Conservation (phyloP, 2,113 vertebrate species). For the Rousettus leschenaultii region DNA sequence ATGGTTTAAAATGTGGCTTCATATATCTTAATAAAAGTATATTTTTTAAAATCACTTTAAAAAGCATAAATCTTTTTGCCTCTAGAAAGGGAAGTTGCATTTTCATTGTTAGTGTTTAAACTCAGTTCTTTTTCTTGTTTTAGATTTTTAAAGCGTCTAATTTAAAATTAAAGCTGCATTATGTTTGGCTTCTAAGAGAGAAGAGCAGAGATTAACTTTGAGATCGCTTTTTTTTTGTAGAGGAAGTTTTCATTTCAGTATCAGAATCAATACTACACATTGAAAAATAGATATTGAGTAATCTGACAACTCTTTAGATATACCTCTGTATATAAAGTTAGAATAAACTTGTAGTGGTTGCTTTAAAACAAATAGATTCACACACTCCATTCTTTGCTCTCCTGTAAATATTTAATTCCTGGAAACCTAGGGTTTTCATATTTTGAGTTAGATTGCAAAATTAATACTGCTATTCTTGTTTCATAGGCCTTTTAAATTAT, state of each 20-base stretch:
- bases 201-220: conserved; percentile 9
- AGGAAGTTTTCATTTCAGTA: conserved; percentile 17
- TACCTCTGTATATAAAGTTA: not conserved
- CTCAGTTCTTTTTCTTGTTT: conserved; percentile 81
- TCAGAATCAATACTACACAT: not conserved
- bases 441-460: conserved; percentile 36
- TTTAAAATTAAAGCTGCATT: conserved; percentile 87
- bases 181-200: conserved; percentile 73
- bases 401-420: not conserved
- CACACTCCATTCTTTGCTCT: not conserved
- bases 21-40: conserved; percentile 49
- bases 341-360: not conserved
- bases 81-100: conserved; percentile 84
- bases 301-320: not conserved
- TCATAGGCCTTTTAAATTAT: not conserved
- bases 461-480: not conserved
- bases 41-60: conserved; percentile 52
- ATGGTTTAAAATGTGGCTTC: conserved; percentile 61
- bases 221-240: not conserved
- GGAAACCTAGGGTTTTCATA: conserved; percentile 7
- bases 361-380: conserved; percentile 19
- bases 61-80: conserved; percentile 79
- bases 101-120: conserved; percentile 81
- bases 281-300: not conserved
- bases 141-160: conserved; percentile 79